Evolutionary conservation across 2,797 vertebrate species (phyloP).

Genomic region (Ptychobarbus kaznakovi): DNA sequence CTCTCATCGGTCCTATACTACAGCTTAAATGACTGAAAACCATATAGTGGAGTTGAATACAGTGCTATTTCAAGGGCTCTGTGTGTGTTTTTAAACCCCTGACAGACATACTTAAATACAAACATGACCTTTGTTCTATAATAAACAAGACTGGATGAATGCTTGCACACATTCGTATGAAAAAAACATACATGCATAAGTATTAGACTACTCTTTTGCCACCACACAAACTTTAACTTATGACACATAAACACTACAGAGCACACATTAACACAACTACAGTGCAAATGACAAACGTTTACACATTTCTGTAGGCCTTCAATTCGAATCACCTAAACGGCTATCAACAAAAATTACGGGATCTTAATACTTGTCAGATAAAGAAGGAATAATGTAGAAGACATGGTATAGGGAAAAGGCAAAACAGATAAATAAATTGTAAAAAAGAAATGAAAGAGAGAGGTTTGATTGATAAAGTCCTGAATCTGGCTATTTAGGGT

Average conservation of each 20-base stretch:
- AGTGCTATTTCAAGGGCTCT: constrained; percentile 30
- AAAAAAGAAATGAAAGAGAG: constrained; percentile 32
- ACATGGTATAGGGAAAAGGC: constrained; percentile 61
- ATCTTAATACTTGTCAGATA: constrained; percentile 1
- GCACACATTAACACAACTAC: constrained; percentile 26
- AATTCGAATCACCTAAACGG: neutral
- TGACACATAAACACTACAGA: constrained; percentile 39
- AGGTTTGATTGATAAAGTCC: constrained; percentile 95
- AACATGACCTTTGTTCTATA: constrained; percentile 42
- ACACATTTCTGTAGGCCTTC: constrained; percentile 1
- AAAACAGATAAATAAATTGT: constrained; percentile 79
- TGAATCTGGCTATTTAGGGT: constrained; percentile 98
- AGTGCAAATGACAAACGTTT: constrained; percentile 37
- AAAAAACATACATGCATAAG: constrained; percentile 23
- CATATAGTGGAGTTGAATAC: constrained; percentile 34
- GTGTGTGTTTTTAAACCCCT: constrained; percentile 37
- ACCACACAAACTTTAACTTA: constrained; percentile 32
- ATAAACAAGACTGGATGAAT: constrained; percentile 48
- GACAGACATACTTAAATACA: constrained; percentile 48
- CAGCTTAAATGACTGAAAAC: constrained; percentile 43
- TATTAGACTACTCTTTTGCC: constrained; percentile 36
- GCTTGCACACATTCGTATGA: constrained; percentile 28
- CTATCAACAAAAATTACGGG: neutral
- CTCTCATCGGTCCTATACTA: constrained; percentile 69
- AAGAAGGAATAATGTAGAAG: neutral